A percentile compares a stretch with the other conserved stretches of the same genome.
Evolutionary conservation across 2,888 invertebrate genomes (phyloP).

Genomic region (Resseliella maxima): DNA sequence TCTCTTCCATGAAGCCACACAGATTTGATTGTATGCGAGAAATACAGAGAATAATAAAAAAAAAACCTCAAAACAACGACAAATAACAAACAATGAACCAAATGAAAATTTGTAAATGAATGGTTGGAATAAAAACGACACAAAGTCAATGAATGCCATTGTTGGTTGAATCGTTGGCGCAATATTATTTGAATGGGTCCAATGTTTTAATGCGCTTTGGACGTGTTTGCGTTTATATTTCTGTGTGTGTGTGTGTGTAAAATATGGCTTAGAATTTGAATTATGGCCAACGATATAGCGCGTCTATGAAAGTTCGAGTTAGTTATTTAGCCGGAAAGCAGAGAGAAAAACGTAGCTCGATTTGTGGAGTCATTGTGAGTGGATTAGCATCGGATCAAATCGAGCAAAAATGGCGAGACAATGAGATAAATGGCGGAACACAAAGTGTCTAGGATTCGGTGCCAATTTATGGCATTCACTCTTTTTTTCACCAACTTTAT

Average conservation of each 20-base stretch:
- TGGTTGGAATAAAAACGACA: slow-evolving; percentile 24
- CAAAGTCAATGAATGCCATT: slow-evolving; percentile 31
- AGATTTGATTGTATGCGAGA: neutral
- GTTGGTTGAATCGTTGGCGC: slow-evolving; percentile 8
- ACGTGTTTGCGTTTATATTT: neutral
- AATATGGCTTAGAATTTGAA: slow-evolving; percentile 53
- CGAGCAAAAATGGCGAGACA: slow-evolving; percentile 51
- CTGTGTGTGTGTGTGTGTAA: neutral
- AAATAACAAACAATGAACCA: slow-evolving; percentile 39
- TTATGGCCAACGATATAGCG: neutral
- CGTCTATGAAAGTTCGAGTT: neutral
- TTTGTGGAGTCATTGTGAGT: neutral
- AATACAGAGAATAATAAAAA: neutral
- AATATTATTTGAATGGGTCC: neutral
- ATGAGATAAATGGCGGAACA: slow-evolving; percentile 27
- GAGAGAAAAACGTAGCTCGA: neutral
- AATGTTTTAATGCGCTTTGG: neutral
- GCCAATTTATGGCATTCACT: slow-evolving; percentile 39
- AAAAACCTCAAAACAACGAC: slow-evolving; percentile 19
- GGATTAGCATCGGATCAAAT: slow-evolving; percentile 29
- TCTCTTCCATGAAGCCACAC: slow-evolving; percentile 38
- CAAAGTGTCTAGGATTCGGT: slow-evolving; percentile 8
- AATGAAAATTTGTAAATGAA: slow-evolving; percentile 52
- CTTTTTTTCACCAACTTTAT: slow-evolving; percentile 13
- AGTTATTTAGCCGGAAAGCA: neutral